These are phyloP conservation scores for Prolemur simus DNA, from an alignment of 2,113 vertebrate genomes.

Conservation along the genomic window DNA sequence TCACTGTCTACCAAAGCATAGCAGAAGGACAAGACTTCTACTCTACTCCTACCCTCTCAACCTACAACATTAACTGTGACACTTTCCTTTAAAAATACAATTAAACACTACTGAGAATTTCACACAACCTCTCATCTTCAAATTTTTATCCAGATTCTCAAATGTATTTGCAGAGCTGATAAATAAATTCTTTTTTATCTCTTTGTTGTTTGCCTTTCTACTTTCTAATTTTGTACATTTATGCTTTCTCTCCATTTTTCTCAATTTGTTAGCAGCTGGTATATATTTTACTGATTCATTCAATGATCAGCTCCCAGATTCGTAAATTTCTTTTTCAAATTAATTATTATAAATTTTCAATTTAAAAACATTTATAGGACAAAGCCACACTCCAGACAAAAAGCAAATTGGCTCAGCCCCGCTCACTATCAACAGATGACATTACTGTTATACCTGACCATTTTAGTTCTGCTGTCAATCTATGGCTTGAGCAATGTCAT, in stretches of 20 bases:
- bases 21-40: background rate
- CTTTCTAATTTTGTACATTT: background rate
- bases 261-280: background rate
- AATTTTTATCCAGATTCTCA: background rate
- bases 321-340: slow-evolving; percentile 26
- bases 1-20: background rate
- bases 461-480: background rate
- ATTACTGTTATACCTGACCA: background rate
- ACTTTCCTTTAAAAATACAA: background rate
- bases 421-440: background rate
- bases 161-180: background rate
- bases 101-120: background rate
- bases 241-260: slow-evolving; percentile 36
- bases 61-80: background rate
- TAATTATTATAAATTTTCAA: background rate
- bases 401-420: background rate
- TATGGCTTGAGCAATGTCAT: background rate
- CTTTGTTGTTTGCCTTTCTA: background rate
- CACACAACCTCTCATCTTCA: background rate
- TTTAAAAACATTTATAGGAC: background rate
- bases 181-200: background rate
- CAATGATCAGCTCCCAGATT: slow-evolving; percentile 27
- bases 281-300: background rate
- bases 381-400: background rate
- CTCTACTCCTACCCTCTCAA: background rate